Evolutionary conservation across 2,113 vertebrate species (phyloP).

Genomic region (Gulo gulo): DNA sequence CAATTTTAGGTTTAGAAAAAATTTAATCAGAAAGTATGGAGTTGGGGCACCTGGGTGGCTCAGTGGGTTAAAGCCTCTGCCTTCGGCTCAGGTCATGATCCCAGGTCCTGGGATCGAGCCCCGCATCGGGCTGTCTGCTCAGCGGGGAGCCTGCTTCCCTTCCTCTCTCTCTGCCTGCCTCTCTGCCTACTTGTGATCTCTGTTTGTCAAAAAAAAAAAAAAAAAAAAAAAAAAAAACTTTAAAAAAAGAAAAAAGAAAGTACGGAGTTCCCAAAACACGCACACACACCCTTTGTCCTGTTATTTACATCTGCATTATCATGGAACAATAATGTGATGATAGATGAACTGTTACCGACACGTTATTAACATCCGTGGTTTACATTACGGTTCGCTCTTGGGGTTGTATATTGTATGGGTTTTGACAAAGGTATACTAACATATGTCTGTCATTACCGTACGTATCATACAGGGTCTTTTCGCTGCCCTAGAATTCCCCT

Average conservation of each 20-base stretch:
- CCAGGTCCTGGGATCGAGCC: too few species aligned
- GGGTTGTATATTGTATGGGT: not conserved
- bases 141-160: too few species aligned
- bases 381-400: not conserved
- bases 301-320: not conserved
- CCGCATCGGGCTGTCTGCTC: too few species aligned
- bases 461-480: not conserved
- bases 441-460: not conserved
- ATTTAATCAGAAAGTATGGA: not conserved
- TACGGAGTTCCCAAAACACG: not conserved
- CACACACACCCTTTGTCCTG: not conserved
- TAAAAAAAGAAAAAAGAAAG: not conserved
- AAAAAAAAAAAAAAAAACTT: too few species aligned
- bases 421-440: not conserved
- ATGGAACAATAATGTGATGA: not conserved
- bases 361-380: not conserved
- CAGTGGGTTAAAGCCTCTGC: too few species aligned
- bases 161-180: too few species aligned
- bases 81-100: too few species aligned
- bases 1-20: not conserved
- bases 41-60: not conserved
- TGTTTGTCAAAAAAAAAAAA: too few species aligned
- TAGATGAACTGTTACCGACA: not conserved
- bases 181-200: too few species aligned
- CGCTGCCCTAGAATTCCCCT: not conserved